These are phyloP conservation scores for Drosophila kepulauana DNA, from an alignment of 1,140 invertebrate species.

Conservation along the genomic window DNA sequence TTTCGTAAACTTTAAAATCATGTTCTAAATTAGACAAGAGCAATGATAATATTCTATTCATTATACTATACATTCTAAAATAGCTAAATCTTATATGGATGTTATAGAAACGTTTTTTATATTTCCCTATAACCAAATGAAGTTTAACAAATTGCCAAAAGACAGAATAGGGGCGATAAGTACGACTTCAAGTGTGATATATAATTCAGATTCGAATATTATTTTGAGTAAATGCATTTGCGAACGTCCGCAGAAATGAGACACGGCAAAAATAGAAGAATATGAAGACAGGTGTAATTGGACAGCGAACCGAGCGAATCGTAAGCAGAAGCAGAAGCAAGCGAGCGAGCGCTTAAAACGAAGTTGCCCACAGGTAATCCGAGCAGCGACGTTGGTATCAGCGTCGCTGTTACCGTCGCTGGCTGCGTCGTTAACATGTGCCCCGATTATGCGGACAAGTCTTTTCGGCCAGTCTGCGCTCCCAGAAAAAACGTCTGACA, in stretches of 20 bases:
- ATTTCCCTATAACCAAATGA: neutral
- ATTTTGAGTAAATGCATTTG: slow-evolving; percentile 39
- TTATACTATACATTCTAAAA: too few species aligned
- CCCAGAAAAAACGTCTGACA: slow-evolving; percentile 21
- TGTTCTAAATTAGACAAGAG: too few species aligned
- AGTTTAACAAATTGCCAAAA: neutral
- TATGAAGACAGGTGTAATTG: neutral
- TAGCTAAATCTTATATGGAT: too few species aligned
- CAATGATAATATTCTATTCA: too few species aligned
- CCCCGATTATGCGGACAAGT: slow-evolving; percentile 57
- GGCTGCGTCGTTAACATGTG: slow-evolving; percentile 48
- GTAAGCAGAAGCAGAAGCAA: neutral
- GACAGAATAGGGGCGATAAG: slow-evolving; percentile 5
- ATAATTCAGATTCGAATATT: slow-evolving; percentile 38
- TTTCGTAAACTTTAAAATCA: too few species aligned
- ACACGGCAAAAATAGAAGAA: slow-evolving; percentile 35
- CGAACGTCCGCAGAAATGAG: slow-evolving; percentile 64
- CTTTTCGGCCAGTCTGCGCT: slow-evolving; percentile 52
- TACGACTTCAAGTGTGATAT: slow-evolving; percentile 8
- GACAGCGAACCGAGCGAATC: neutral
- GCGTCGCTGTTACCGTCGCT: slow-evolving; percentile 34
- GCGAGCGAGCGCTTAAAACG: slow-evolving; percentile 55
- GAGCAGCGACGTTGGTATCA: slow-evolving; percentile 48
- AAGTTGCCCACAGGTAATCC: slow-evolving; percentile 66
- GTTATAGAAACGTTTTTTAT: too few species aligned